These are phyloP conservation scores for Parazoanthus atlanticus DNA, from an alignment of 92 coral and sea anemone genomes.

Conservation along the genomic window DNA sequence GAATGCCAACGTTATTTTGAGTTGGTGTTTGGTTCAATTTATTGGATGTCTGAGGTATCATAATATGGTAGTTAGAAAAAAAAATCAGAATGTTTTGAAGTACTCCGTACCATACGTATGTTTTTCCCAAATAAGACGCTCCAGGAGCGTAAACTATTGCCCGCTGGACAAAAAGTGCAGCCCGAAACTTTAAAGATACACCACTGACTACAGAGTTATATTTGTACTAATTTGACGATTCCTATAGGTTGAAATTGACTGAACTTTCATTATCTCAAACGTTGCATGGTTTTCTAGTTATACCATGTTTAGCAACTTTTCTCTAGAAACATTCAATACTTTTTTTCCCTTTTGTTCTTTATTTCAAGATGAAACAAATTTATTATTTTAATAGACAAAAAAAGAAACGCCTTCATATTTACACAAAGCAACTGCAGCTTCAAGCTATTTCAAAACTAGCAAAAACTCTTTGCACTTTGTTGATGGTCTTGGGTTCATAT, in stretches of 20 bases:
- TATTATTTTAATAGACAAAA: constrained; percentile 19
- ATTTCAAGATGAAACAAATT: not conserved
- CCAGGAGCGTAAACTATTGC: not conserved
- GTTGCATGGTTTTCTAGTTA: not conserved
- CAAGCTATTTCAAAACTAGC: constrained; percentile 7
- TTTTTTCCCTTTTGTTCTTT: constrained; percentile 3
- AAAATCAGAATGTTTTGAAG: not conserved
- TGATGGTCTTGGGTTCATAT: not conserved
- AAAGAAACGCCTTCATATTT: constrained; percentile 24
- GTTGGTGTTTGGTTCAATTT: no score
- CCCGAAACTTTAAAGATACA: not conserved
- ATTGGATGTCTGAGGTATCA: no score
- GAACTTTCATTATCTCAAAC: not conserved
- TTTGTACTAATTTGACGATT: not conserved
- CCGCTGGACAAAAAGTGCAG: not conserved
- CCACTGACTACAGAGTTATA: constrained; percentile 1
- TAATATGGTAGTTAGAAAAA: no score
- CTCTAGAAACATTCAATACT: not conserved
- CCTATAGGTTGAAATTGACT: not conserved
- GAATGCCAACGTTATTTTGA: no score
- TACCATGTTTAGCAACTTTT: not conserved
- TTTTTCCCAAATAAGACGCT: not conserved
- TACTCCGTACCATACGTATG: not conserved
- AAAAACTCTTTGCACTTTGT: not conserved
- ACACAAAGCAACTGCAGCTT: constrained; percentile 33